Evolutionary conservation across 2,888 invertebrate species (phyloP).

Genomic region (Gonocerus acuteangulatus): DNA sequence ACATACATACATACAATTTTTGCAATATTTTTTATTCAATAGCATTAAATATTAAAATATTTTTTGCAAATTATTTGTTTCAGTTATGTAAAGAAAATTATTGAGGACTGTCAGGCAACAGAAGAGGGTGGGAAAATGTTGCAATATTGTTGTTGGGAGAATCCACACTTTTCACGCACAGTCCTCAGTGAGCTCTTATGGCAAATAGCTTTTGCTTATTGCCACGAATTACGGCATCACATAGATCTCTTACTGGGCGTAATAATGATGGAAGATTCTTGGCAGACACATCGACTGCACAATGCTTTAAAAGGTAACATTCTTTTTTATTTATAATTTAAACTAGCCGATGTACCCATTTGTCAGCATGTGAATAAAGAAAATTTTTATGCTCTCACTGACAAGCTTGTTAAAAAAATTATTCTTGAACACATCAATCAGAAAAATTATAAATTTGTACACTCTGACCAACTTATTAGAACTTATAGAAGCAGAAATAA

Average conservation of each 20-base stretch:
- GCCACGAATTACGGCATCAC: constrained; percentile 87
- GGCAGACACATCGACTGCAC: constrained; percentile 90
- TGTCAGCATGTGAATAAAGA: no score
- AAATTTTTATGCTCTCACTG: no score
- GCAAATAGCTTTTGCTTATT: constrained; percentile 85
- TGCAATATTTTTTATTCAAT: no score
- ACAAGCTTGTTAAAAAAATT: no score
- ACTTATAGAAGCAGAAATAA: no score
- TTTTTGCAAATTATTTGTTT: no score
- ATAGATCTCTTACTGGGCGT: constrained; percentile 81
- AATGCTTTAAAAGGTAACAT: constrained; percentile 77
- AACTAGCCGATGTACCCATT: no score
- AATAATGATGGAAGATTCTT: constrained; percentile 85
- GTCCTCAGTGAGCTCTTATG: constrained; percentile 85
- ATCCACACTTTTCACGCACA: constrained; percentile 82
- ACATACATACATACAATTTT: no score
- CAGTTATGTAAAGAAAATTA: constrained; percentile 87
- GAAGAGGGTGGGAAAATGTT: constrained; percentile 85
- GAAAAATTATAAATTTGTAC: no score
- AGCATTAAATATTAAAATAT: no score
- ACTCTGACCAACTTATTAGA: no score
- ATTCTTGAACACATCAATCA: no score
- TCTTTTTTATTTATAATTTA: constrained; percentile 1
- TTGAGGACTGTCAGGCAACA: constrained; percentile 86
- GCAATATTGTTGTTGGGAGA: constrained; percentile 95